These are phyloP conservation scores for Helobdella robusta DNA, from an alignment of 2,888 invertebrate genomes.

Conservation along the genomic window DNA sequence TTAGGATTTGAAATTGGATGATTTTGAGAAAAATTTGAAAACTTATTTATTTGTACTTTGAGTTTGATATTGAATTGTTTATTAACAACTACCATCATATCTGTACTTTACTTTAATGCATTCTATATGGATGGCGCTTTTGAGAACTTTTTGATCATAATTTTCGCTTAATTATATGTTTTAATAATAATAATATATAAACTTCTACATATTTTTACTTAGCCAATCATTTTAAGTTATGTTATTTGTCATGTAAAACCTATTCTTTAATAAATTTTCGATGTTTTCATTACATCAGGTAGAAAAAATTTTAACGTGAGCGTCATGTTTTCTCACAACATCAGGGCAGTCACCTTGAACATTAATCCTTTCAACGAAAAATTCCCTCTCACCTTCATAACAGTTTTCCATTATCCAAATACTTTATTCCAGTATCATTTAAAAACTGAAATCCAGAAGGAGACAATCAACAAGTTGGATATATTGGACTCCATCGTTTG, in stretches of 20 bases:
- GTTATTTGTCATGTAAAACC: neutral
- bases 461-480: neutral
- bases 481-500: slow-evolving; percentile 8
- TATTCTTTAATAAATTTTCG: too few species aligned
- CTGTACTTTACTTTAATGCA: too few species aligned
- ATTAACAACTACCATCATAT: too few species aligned
- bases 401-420: slow-evolving; percentile 13
- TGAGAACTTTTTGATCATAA: too few species aligned
- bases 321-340: neutral
- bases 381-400: slow-evolving; percentile 13
- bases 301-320: slow-evolving; percentile 1
- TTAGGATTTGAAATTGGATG: too few species aligned
- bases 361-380: neutral
- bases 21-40: too few species aligned
- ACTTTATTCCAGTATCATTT: slow-evolving; percentile 16
- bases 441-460: neutral
- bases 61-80: too few species aligned
- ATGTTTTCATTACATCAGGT: too few species aligned
- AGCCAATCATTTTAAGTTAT: neutral
- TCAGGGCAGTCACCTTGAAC: slow-evolving; percentile 1
- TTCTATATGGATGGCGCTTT: too few species aligned
- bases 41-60: too few species aligned
- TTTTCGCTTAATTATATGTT: too few species aligned
- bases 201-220: neutral
- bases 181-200: too few species aligned